Base-by-base conservation (phyloP, 2,113 vertebrate genomes). In the Heterocephalus glaber region DNA sequence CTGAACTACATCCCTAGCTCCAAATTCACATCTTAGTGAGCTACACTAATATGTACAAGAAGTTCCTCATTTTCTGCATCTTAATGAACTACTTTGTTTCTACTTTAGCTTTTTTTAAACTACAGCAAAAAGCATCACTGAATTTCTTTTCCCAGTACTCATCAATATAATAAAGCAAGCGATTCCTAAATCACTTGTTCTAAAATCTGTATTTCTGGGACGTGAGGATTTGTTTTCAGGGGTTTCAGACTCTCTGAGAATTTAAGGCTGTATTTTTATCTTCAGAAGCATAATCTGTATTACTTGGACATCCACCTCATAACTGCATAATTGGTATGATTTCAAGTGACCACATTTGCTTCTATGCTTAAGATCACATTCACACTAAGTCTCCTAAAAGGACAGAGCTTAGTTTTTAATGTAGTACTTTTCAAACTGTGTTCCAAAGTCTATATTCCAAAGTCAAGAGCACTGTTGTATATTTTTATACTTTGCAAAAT, bases 81-180 rank as follows among this genome's bases (percentile, higher is more conserved):
- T 79, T 44, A 47, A 30, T 79, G 47, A 17, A 76, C 77, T 65
- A 76, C 72, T 92, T 76, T 83, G 41, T 70, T 93, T 86, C 72
- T 87, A 33, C 60, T 97, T 47, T 68, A n/a, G n/a, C n/a, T n/a
- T n/a, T n/a, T n/a, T 26, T 68, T 89, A 92, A 95, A 86, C 60
- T 52, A 80, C 82, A 94, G 30, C 33, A 61, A 87, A 70, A 47
- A 19, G 33, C 54, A 95, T 92, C 85, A 82, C 5, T 89, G 16
- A 86, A 54, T 81, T 81, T 95, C 38, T 94, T 92, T 92, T 86
- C 28, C 52, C n/a, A 77, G 16, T 72, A 88, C 33, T 92, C 83
- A 94, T 90, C 61, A 92, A 86, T 24, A 92, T 26, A 89, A 86
- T 63, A 66, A 77, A 92, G 49, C n/a, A 3, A 83, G 12, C 90